Evolutionary conservation across 1,140 invertebrate species (phyloP).

Genomic region (Dermatophagoides farinae): DNA sequence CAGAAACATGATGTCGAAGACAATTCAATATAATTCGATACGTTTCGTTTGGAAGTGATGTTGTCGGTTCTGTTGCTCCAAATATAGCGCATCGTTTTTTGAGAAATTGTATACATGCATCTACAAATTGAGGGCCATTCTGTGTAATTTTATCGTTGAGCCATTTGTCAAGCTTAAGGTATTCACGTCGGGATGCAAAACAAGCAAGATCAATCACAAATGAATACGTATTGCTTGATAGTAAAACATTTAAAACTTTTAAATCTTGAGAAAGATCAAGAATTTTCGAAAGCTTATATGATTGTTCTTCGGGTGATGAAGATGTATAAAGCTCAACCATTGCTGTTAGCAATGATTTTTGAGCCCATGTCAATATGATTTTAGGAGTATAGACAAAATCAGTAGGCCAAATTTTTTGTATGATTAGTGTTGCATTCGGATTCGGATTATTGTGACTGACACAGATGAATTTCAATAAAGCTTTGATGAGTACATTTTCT

Average conservation of each 20-base stretch:
- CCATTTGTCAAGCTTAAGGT: slow-evolving; percentile 96
- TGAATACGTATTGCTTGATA: slow-evolving; percentile 75
- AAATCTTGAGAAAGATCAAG: slow-evolving; percentile 92
- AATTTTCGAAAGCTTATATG: slow-evolving; percentile 73
- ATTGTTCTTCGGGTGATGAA: slow-evolving; percentile 62
- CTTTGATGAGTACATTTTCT: slow-evolving; percentile 11
- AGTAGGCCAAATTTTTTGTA: slow-evolving; percentile 69
- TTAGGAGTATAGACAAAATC: slow-evolving; percentile 7
- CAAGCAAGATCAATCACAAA: slow-evolving; percentile 96
- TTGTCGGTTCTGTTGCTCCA: slow-evolving; percentile 39
- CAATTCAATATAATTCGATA: slow-evolving; percentile 64
- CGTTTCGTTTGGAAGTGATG: slow-evolving; percentile 66
- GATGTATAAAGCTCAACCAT: slow-evolving; percentile 89
- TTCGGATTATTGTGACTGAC: slow-evolving; percentile 40
- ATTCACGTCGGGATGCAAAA: slow-evolving; percentile 81
- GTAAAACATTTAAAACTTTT: slow-evolving; percentile 72
- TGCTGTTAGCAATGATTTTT: slow-evolving; percentile 36
- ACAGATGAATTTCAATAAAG: slow-evolving; percentile 63
- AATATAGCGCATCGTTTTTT: slow-evolving; percentile 56
- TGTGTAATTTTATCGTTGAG: slow-evolving; percentile 85
- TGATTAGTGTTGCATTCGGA: slow-evolving; percentile 72
- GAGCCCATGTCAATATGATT: slow-evolving; percentile 9
- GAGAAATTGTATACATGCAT: slow-evolving; percentile 61
- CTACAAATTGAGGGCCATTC: slow-evolving; percentile 68
- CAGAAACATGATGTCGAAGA: slow-evolving; percentile 39